Base-by-base conservation (phyloP, 2,888 invertebrate genomes). In the Perithous albicinctus region DNA sequence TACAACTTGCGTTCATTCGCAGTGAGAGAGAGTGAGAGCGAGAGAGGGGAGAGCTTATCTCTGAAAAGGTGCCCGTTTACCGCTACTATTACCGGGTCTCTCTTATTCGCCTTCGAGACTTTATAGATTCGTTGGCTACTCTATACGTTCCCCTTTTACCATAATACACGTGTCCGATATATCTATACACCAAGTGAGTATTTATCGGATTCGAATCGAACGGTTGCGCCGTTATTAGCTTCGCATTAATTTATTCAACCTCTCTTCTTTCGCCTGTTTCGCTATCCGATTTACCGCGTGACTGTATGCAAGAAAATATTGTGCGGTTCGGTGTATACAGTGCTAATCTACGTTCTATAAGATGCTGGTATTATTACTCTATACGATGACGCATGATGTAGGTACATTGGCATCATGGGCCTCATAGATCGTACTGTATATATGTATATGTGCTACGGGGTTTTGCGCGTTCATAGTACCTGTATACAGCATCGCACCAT, bases 221-320 rank as follows among this genome's bases (percentile, higher is more conserved):
- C 82, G 82, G 75, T 82, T 78, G 56, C n/a, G n/a, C 78, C 82
- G 78, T 82, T 79, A 82, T 76, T 82, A 82, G 78, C 75, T 76
- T 38, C 61, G 38, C 72, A 82, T 82, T 82, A 76, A 82, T 82
- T 82, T 78, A 82, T 82, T 72, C 82, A 75, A 77, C 73, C 56
- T 38, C 78, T 70, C 77, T 66, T 82, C 61, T 63, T n/a, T n/a
- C n/a, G n/a, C n/a, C n/a, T 43, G 20, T 32, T 35, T 72, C 67
- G 29, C 46, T 77, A 41, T 43, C 70, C 56, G 66, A 38, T 23
- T 35, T 61, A 23, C 73, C 63, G 48, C 12, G 23, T n/a, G 51
- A 41, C 56, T 59, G n/a, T n/a, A n/a, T n/a, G 66, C 73, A 67
- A 80, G 77, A 77, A 77, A 78, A 77, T 78, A 64, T 72, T 78